These are phyloP conservation scores for Chaitophorus viminalis DNA, from an alignment of 2,888 invertebrate species.

Conservation along the genomic window DNA sequence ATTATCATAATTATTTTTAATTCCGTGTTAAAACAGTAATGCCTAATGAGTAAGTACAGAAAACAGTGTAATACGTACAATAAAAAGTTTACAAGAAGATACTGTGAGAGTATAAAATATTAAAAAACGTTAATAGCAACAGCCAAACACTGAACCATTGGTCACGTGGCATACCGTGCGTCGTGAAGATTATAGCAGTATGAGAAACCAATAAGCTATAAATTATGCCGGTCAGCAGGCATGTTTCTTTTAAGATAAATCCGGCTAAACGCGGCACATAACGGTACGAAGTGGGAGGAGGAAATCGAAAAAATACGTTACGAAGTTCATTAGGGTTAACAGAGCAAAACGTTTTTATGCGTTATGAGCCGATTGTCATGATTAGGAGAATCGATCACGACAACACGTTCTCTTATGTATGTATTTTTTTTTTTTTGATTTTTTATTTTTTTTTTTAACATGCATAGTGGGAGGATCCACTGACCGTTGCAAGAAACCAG, in stretches of 20 bases:
- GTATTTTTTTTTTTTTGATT: too few species aligned
- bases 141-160: not conserved
- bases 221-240: constrained; percentile 39
- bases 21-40: not conserved
- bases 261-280: constrained; percentile 19
- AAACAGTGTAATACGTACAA: not conserved
- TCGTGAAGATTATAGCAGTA: constrained; percentile 26
- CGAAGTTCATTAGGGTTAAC: constrained; percentile 61
- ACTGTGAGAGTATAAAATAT: not conserved
- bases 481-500: constrained; percentile 56
- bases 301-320: constrained; percentile 37
- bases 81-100: not conserved
- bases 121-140: not conserved
- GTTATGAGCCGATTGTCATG: constrained; percentile 60
- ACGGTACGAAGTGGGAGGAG: constrained; percentile 29
- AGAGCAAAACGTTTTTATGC: constrained; percentile 61
- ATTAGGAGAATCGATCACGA: constrained; percentile 61
- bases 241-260: constrained; percentile 31
- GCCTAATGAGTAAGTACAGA: too few species aligned
- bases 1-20: not conserved
- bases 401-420: constrained; percentile 40
- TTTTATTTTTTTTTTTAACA: constrained; percentile 41
- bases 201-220: constrained; percentile 55
- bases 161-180: constrained; percentile 14
- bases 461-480: constrained; percentile 56